These are phyloP conservation scores for Muschampia plurimacula DNA, from an alignment of 2,888 invertebrate genomes.

Conservation along the genomic window DNA sequence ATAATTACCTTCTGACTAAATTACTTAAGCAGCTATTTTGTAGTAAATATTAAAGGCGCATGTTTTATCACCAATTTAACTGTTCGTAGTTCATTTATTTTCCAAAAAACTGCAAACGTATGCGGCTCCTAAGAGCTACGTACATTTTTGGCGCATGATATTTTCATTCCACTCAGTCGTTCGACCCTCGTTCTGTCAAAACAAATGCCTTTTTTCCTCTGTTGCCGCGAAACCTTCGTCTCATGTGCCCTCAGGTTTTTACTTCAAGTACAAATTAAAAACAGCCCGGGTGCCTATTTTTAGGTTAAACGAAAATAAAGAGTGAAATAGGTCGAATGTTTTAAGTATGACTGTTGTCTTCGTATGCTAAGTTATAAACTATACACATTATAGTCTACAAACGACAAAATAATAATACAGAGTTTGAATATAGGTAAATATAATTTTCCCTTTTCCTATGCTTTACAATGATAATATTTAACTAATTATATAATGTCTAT, in stretches of 20 bases:
- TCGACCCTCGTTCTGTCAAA: constrained; percentile 71
- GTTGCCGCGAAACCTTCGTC: constrained; percentile 60
- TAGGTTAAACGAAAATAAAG: constrained; percentile 25
- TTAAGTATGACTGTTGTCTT: too few relatives aligned
- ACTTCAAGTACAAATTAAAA: constrained; percentile 84
- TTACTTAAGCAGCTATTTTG: neutral
- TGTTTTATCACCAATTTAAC: neutral
- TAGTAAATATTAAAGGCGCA: neutral
- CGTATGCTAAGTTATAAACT: too few relatives aligned
- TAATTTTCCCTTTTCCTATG: too few relatives aligned
- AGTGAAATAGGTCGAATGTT: neutral
- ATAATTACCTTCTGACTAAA: too few relatives aligned
- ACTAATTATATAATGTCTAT: too few relatives aligned
- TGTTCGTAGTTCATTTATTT: neutral
- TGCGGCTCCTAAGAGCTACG: constrained; percentile 38
- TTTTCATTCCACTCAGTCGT: constrained; percentile 55
- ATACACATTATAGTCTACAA: too few relatives aligned
- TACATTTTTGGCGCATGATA: constrained; percentile 53
- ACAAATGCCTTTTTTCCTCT: constrained; percentile 65
- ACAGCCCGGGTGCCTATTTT: constrained; percentile 55
- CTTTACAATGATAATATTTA: too few relatives aligned
- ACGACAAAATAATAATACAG: too few relatives aligned
- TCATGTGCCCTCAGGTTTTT: constrained; percentile 69
- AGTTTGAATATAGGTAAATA: too few relatives aligned
- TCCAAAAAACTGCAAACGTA: constrained; percentile 7